These are phyloP conservation scores for Craseonycteris thonglongyai DNA, from an alignment of 2,113 vertebrate species.

Conservation along the genomic window DNA sequence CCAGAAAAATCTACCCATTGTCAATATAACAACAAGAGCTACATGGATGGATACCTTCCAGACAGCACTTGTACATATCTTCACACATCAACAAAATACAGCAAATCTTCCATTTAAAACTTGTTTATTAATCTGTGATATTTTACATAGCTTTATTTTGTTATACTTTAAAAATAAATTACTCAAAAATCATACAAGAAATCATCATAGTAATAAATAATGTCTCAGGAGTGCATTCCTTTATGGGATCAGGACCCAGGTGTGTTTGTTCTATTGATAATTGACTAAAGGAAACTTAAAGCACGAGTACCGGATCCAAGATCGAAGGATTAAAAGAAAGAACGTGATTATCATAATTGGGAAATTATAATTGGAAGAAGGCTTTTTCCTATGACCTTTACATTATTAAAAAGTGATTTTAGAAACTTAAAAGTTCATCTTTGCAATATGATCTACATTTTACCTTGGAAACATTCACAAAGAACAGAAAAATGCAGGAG, in stretches of 20 bases:
- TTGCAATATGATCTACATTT: neutral
- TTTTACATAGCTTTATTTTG: neutral
- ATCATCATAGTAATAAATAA: neutral
- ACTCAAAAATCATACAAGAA: neutral
- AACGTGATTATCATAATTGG: neutral
- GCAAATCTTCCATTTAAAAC: neutral
- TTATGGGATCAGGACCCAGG: neutral
- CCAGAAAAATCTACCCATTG: too few relatives aligned
- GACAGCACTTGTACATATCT: too few relatives aligned
- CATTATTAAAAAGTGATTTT: neutral
- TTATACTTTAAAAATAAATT: neutral
- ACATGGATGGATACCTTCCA: too few relatives aligned
- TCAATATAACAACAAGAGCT: too few relatives aligned
- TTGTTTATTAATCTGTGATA: neutral
- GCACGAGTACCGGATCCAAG: neutral
- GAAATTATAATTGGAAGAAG: neutral
- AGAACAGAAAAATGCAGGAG: neutral
- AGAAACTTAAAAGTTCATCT: neutral
- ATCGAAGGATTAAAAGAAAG: neutral
- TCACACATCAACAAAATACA: neutral
- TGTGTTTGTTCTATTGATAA: neutral
- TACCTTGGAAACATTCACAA: neutral
- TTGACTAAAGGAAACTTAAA: neutral
- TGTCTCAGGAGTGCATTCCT: neutral
- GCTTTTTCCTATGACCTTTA: neutral